These are phyloP conservation scores for Luperina testacea DNA, from an alignment of 2,888 invertebrate genomes.

Conservation along the genomic window DNA sequence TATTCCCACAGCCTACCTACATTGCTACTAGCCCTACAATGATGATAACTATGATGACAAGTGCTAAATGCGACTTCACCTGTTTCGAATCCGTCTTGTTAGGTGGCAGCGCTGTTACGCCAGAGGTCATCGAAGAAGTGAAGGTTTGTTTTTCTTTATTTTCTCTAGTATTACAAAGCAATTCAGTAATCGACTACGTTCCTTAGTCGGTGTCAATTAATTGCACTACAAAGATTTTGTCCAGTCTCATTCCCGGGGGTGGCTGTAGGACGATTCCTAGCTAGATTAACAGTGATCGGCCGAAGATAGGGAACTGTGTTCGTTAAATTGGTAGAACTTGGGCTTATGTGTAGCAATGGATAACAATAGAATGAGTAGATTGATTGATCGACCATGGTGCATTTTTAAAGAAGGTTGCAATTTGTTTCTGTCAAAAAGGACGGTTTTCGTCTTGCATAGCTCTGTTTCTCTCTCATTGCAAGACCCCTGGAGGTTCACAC, in stretches of 20 bases:
- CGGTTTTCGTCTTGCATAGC: not conserved
- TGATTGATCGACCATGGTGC: not conserved
- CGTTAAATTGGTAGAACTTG: not conserved
- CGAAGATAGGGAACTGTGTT: not conserved
- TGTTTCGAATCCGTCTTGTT: conserved; percentile 54
- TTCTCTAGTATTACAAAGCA: not conserved
- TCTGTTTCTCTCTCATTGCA: not conserved
- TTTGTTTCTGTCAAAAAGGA: not conserved
- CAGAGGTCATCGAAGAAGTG: conserved; percentile 36
- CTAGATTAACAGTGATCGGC: not conserved
- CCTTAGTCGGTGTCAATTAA: not conserved
- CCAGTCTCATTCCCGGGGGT: not conserved
- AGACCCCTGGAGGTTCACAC: not conserved
- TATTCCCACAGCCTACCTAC: conserved; percentile 44
- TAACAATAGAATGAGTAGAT: not conserved
- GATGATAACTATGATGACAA: conserved; percentile 45
- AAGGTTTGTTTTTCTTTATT: conserved; percentile 53
- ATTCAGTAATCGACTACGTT: not conserved
- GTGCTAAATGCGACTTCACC: conserved; percentile 57
- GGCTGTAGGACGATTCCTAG: not conserved
- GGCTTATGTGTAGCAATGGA: not conserved
- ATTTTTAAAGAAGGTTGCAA: not conserved
- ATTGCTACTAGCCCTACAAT: conserved; percentile 41
- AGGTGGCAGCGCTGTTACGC: conserved; percentile 57
- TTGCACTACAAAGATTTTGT: not conserved